phyloP scores from a whole-genome alignment of 2,797 vertebrate genomes.

The Danio choprae region DNA sequence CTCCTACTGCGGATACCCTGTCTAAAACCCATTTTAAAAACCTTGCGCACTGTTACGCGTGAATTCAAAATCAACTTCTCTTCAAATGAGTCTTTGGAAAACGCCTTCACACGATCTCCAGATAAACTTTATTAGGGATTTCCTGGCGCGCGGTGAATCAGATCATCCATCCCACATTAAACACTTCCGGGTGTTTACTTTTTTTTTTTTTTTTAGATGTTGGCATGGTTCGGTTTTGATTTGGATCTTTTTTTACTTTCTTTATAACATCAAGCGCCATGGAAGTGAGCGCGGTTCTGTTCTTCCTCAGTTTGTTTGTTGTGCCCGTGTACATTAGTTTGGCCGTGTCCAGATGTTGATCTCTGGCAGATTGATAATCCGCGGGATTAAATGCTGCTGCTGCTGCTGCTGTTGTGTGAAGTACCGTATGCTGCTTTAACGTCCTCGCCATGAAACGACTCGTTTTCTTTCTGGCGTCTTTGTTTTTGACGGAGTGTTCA shows the following conservation, averaged over 20 bases:
- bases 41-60: not conserved
- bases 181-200: constrained; percentile 64
- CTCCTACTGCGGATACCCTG: not conserved
- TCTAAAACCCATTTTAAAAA: not conserved
- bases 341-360: constrained; percentile 60
- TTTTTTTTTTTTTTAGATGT: not conserved
- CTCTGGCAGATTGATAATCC: constrained; percentile 44
- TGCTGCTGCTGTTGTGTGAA: constrained; percentile 24
- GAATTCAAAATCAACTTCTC: not conserved
- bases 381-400: constrained; percentile 40
- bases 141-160: constrained; percentile 2
- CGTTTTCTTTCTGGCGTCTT: constrained; percentile 48
- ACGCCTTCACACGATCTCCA: not conserved
- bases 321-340: constrained; percentile 19
- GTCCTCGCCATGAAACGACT: constrained; percentile 55
- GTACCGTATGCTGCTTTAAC: not conserved
- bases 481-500: constrained; percentile 45
- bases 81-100: not conserved
- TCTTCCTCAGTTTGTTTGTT: not conserved
- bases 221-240: constrained; percentile 29
- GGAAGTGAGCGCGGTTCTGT: not conserved
- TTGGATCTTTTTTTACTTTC: not conserved
- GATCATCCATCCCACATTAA: constrained; percentile 28
- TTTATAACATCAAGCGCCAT: not conserved
- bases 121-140: not conserved